Evolutionary conservation across 2,888 invertebrate genomes (phyloP).

Genomic region (Physocephala rufipes): DNA sequence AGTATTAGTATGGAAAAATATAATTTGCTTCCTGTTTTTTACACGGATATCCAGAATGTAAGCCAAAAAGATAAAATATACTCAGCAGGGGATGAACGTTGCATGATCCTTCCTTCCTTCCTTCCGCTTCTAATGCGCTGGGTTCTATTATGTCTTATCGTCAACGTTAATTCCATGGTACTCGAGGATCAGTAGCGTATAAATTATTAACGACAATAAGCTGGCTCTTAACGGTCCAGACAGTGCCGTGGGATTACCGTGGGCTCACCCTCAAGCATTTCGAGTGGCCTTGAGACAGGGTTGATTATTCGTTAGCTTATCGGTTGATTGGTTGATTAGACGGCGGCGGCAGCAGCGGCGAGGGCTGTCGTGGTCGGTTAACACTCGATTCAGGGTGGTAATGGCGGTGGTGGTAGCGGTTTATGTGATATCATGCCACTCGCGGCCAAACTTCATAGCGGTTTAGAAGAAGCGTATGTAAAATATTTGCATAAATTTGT

Average conservation of each 20-base stretch:
- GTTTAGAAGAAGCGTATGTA: constrained; percentile 4
- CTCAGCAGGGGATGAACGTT: constrained; percentile 40
- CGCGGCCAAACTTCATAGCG: neutral
- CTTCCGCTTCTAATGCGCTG: neutral
- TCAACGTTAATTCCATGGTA: constrained; percentile 20
- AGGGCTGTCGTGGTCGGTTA: neutral
- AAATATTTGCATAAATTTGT: constrained; percentile 64
- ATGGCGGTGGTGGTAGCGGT: constrained; percentile 1
- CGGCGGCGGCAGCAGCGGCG: neutral
- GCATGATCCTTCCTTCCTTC: neutral
- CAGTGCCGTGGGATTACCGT: constrained; percentile 18
- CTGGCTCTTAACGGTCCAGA: constrained; percentile 24
- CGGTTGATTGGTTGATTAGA: too few relatives aligned
- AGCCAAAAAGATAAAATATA: neutral
- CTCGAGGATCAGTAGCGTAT: constrained; percentile 48
- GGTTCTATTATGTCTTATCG: neutral
- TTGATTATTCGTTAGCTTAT: too few relatives aligned
- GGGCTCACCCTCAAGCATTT: constrained; percentile 21
- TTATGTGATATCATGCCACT: neutral
- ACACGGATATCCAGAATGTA: neutral
- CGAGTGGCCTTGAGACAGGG: constrained; percentile 11
- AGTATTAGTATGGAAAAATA: constrained; percentile 46
- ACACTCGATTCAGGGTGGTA: neutral
- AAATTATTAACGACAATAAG: constrained; percentile 53
- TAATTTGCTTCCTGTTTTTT: constrained; percentile 62